phyloP scores from a whole-genome alignment of 2,797 vertebrate genomes.

The Gallirallus australis region DNA sequence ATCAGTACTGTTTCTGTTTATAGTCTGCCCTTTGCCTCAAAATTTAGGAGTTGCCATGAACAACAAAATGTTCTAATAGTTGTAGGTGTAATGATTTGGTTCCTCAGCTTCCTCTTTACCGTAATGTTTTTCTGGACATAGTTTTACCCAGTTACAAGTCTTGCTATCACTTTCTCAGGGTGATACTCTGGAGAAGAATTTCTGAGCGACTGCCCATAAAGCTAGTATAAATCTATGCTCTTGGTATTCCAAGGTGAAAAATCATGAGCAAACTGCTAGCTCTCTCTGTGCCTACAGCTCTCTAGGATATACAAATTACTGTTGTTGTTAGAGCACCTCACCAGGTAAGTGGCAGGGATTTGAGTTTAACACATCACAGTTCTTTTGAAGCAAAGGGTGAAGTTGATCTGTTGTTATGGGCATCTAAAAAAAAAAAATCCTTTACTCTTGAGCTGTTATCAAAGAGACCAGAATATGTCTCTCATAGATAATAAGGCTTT shows the following conservation, averaged over 20 bases:
- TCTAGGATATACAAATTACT: background rate
- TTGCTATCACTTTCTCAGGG: rapidly evolving
- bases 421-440: background rate
- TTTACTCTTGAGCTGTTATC: background rate
- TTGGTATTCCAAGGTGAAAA: background rate
- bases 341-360: background rate
- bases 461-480: background rate
- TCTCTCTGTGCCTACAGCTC: background rate
- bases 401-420: background rate
- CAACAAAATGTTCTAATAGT: background rate
- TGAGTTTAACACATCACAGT: background rate
- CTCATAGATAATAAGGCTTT: background rate
- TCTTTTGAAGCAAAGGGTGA: background rate
- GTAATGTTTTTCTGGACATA: background rate
- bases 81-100: background rate
- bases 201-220: background rate
- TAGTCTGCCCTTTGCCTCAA: background rate
- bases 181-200: background rate
- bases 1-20: background rate
- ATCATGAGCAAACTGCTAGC: background rate
- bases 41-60: background rate
- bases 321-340: background rate
- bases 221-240: background rate
- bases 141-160: background rate
- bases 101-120: background rate